Evolutionary conservation across 92 coral and sea anemone genomes (phyloP).

Genomic region (Umimayanthus kanabou): DNA sequence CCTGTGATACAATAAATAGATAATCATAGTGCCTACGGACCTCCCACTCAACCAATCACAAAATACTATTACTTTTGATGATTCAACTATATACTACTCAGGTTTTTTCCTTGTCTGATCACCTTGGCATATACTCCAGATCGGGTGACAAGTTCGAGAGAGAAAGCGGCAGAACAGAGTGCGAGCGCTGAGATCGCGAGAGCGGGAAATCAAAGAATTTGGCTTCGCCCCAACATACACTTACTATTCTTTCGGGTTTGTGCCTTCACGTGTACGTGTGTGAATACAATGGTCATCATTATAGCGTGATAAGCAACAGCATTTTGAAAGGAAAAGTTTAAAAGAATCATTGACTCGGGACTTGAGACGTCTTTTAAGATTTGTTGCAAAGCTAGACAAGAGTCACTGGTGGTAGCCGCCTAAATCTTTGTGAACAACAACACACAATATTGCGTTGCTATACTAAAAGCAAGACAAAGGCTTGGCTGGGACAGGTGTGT

Average conservation of each 20-base stretch:
- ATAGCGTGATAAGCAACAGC: neutral
- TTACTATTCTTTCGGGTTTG: neutral
- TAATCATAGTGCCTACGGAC: neutral
- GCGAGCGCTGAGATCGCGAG: neutral
- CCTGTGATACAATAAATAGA: slow-evolving; percentile 5
- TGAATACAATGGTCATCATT: neutral
- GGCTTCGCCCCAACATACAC: neutral
- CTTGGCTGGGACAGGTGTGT: slow-evolving; percentile 2
- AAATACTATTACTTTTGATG: too few relatives aligned
- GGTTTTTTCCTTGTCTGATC: too few relatives aligned
- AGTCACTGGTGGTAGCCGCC: neutral
- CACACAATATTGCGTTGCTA: neutral
- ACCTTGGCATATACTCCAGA: too few relatives aligned
- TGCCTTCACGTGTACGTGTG: neutral
- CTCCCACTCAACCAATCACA: slow-evolving; percentile 5
- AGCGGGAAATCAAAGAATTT: neutral
- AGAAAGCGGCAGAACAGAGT: neutral
- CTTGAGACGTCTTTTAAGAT: neutral
- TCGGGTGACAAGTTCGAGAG: neutral
- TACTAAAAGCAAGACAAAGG: neutral
- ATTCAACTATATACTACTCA: too few relatives aligned
- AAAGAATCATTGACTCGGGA: neutral
- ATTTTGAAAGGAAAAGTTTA: neutral
- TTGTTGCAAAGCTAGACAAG: neutral
- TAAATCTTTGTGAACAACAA: neutral